Evolutionary conservation across 2,888 invertebrate genomes (phyloP).

Genomic region (Platycheirus albimanus): DNA sequence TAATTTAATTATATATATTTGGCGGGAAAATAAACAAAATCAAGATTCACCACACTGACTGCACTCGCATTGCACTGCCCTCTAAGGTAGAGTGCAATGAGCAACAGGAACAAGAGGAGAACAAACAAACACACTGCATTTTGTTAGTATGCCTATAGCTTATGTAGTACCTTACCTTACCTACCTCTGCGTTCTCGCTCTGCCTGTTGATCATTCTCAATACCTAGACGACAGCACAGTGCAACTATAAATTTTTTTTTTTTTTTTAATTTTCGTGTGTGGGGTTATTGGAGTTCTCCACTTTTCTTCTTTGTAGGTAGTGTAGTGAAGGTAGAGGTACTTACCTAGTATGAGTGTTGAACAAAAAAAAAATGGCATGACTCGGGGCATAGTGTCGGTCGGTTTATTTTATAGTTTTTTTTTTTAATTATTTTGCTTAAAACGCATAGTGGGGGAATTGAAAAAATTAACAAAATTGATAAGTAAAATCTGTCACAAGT

Average conservation of each 20-base stretch:
- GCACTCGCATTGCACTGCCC: too few species aligned
- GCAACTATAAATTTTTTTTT: too few species aligned
- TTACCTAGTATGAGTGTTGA: constrained; percentile 28
- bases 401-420: neutral
- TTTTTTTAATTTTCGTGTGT: constrained; percentile 9
- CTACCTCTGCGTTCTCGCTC: too few species aligned
- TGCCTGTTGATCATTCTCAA: too few species aligned
- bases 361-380: constrained; percentile 55
- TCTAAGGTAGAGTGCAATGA: constrained; percentile 6
- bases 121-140: constrained; percentile 3
- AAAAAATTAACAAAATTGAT: neutral
- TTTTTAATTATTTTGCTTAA: too few species aligned
- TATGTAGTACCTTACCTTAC: too few species aligned
- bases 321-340: neutral
- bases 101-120: constrained; percentile 3
- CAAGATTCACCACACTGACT: constrained; percentile 31
- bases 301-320: constrained; percentile 18
- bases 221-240: too few species aligned
- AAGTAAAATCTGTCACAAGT: constrained; percentile 37
- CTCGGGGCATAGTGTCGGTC: constrained; percentile 20
- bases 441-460: neutral
- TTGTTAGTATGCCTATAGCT: too few species aligned
- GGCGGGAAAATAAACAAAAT: constrained; percentile 70
- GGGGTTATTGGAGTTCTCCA: constrained; percentile 67
- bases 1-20: constrained; percentile 65